A percentile compares a stretch with the other conserved stretches of the same genome.
Conservation (phyloP, 2,888 invertebrate species). For the Apodemia mormo region DNA sequence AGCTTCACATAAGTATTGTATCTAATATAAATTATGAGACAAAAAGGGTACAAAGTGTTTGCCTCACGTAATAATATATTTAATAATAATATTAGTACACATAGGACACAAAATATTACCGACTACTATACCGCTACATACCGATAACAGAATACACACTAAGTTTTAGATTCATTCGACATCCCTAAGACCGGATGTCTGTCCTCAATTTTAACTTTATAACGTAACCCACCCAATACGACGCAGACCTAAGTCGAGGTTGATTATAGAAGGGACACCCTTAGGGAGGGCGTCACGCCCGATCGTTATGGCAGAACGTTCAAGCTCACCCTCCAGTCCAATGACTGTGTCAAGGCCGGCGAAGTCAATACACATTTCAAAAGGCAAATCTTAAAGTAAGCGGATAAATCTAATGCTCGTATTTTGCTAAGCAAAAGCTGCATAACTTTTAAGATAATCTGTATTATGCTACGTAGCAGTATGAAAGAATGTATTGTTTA, state of each 20-base stretch:
- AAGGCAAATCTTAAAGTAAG: not conserved
- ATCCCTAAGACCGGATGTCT: not conserved
- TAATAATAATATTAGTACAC: too few relatives aligned
- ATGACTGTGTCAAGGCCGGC: conserved; percentile 3
- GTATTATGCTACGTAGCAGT: too few relatives aligned
- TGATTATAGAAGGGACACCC: not conserved
- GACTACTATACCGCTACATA: too few relatives aligned
- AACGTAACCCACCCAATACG: not conserved
- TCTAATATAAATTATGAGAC: too few relatives aligned
- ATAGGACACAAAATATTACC: too few relatives aligned
- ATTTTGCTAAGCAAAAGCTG: too few relatives aligned
- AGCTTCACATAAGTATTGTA: too few relatives aligned
- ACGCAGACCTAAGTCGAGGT: not conserved
- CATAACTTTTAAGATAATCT: too few relatives aligned
- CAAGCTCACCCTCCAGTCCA: not conserved
- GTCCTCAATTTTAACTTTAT: not conserved
- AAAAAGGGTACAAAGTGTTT: too few relatives aligned
- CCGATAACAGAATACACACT: not conserved
- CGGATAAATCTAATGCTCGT: too few relatives aligned
- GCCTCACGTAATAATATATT: too few relatives aligned
- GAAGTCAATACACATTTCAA: not conserved
- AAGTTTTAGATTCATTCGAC: not conserved
- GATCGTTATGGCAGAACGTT: conserved; percentile 1
- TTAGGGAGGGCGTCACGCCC: not conserved
- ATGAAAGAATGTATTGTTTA: too few relatives aligned